Evolutionary conservation across 2,113 vertebrate species (phyloP).

Genomic region (Sus scrofa): T2T-Sscrofa CM000812.6:40297501-40298000

Average conservation of each 20-base stretch:
- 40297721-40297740: neutral
- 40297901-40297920: neutral
- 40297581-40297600: neutral
- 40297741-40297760: neutral
- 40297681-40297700: neutral
- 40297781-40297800: constrained; percentile 54
- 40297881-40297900: neutral
- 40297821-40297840: neutral
- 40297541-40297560: neutral
- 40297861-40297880: neutral
- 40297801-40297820: neutral
- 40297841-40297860: constrained; percentile 21
- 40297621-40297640: neutral
- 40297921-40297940: neutral
- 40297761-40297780: neutral
- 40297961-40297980: neutral
- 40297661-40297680: neutral
- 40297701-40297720: neutral
- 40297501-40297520: neutral
- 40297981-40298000: neutral
- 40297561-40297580: neutral
- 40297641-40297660: constrained; percentile 2
- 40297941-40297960: neutral
- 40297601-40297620: constrained; percentile 22
- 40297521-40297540: neutral